These are phyloP conservation scores for Keiferia lycopersicella DNA, from an alignment of 2,888 invertebrate species.

Conservation along the genomic window DNA sequence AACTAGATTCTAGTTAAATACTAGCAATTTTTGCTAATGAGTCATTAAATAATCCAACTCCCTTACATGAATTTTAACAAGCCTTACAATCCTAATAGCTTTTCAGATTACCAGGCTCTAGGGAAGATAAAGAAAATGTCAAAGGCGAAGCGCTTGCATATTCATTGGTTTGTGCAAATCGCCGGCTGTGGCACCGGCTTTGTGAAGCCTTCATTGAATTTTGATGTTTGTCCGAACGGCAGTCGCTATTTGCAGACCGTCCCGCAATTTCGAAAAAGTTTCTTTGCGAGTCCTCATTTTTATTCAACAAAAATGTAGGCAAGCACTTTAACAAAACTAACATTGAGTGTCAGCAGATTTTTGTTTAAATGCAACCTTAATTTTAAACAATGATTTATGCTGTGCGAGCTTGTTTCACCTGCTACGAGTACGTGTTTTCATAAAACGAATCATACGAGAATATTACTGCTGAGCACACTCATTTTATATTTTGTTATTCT, in stretches of 20 bases:
- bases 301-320: constrained; percentile 3
- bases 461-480: not conserved
- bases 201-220: constrained; percentile 16
- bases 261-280: not conserved
- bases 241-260: not conserved
- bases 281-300: not conserved
- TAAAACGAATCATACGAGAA: not conserved
- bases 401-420: not conserved
- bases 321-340: not conserved
- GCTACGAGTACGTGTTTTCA: not conserved
- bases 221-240: constrained; percentile 3
- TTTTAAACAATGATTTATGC: not conserved
- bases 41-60: not conserved
- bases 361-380: not conserved
- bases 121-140: not conserved
- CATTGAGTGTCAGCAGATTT: not conserved
- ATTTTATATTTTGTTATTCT: not conserved
- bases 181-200: not conserved
- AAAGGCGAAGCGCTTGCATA: constrained; percentile 5
- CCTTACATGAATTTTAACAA: not conserved
- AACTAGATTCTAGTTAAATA: too few relatives aligned
- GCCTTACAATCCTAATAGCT: not conserved
- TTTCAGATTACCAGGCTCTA: constrained; percentile 6
- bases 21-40: not conserved
- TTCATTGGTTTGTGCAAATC: constrained; percentile 10